Evolutionary conservation across 1,140 invertebrate species (phyloP).

Genomic region (Diabrotica undecimpunctata): DNA sequence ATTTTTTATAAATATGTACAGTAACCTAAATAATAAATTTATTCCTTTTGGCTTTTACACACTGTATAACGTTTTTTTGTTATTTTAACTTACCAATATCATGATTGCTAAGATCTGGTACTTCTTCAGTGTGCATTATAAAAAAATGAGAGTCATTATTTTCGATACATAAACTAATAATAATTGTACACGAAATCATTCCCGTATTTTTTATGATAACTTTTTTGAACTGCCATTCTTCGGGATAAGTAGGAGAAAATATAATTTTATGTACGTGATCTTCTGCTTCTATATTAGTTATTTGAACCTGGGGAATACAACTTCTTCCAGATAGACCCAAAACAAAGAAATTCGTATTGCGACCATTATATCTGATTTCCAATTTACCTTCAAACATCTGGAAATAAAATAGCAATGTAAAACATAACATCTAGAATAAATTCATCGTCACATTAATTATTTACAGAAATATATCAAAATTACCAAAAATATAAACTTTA

Average conservation of each 20-base stretch:
- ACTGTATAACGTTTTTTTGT: no score
- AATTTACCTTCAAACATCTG: conserved; percentile 9
- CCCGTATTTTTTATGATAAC: conserved; percentile 34
- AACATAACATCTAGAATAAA: no score
- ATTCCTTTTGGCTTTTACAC: no score
- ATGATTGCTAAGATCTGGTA: no score
- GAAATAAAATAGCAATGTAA: background rate
- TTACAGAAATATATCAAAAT: no score
- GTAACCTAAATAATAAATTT: no score
- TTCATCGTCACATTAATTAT: no score
- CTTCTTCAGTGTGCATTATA: no score
- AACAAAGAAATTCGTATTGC: conserved; percentile 13
- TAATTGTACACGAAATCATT: conserved; percentile 32
- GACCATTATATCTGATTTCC: conserved; percentile 16
- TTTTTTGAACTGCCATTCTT: background rate
- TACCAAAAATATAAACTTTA: no score
- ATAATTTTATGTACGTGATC: conserved; percentile 11
- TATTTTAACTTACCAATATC: no score
- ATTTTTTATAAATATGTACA: no score
- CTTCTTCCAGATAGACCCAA: conserved; percentile 29
- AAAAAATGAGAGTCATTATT: no score
- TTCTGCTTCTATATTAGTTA: conserved; percentile 26
- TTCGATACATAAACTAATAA: conserved; percentile 9
- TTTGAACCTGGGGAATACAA: conserved; percentile 30
- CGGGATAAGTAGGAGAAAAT: conserved; percentile 29